Evolutionary conservation across 2,888 invertebrate genomes (phyloP), one percentile per base, ranked within the genome.

Genomic region (Ditula angustiorana): DNA sequence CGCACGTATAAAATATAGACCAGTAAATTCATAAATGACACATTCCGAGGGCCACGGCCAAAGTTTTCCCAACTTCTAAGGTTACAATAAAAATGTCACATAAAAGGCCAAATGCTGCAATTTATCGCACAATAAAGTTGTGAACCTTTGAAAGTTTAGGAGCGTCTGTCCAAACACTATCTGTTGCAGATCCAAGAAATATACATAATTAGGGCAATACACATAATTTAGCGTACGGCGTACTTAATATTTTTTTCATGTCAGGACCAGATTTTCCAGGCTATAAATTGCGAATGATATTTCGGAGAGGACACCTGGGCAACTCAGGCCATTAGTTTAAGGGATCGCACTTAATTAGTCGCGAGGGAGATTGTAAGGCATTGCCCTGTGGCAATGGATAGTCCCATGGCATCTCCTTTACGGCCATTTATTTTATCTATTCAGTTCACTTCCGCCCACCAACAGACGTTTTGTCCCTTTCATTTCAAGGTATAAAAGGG

Each of bases 1-100:
- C 73, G 76, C 73, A 73, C 69, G 72, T 69, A 72, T 74, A 74
- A 78, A 78, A 81, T 81, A 83, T 83, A 81, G 79, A 77, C 77
- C 77, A 80, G 80, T 88, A 85, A 87, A 88, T 86, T 86, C 76
- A 79, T 82, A 83, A 82, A 83, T 82, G 82, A 82, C 86, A 84
- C 76, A 82, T 83, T 76, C 73, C 72, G 74, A 78, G 78, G 75
- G 74, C 72, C 67, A 75, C 77, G 75, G 69, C 72, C 72, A 71
- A 85, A 82, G 75, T 83, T 81, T 75, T 61, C 69, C 74, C 73
- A 74, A 86, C 80, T 85, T 84, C 81, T 80, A 83, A 85, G 86
- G 85, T 83, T 76, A 82, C 83, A 82, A 83, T 86, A 84, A 86
- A 86, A 86, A 71, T 80, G 86, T 82, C 85, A 80, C 76, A 78